Evolutionary conservation across 2,888 invertebrate species (phyloP), one percentile per base, ranked within the genome.

Genomic region (Drosophila robusta): DNA sequence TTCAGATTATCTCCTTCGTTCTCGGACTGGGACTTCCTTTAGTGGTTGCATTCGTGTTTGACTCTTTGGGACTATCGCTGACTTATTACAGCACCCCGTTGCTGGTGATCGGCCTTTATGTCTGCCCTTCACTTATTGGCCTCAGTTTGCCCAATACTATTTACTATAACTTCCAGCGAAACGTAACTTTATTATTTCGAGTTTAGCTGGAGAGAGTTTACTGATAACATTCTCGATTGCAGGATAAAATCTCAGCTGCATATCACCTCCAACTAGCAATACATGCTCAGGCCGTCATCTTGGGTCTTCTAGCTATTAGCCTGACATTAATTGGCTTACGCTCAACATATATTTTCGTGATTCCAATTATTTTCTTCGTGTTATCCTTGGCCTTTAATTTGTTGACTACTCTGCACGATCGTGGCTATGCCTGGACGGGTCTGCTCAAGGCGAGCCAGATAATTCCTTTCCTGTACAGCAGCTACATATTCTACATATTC

Each of bases 71-170:
- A 56, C 80, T 91, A 34, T 91, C 93, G 1, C 93, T 95, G 93
- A 93, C 93, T 44, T 95, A 95, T 94, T 95, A 93, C 81, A 93
- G 94, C 8, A 90, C 92, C 70, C 93, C 93, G 14, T 93, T 93
- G 91, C 89, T 95, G 44, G 90, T 94, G 12, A 87, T 93, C 60
- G 92, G 92, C 0, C 60, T 90, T 12, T 90, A 90, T 52, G 66
- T 90, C 0, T 89, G 90, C 26, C 93, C 93, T 0, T 74, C 90
- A 2, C 74, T 92, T 8, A 78, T 92, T 58, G 90, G 90, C 3
- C 76, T 91, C 14, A 80, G 78, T 7, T 56, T 90, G 1, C 90
- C 91, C 0, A 84, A 83, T 16, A 67, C 90, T 0, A 56, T 91
- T 5, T 91, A 90, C 52, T 72, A 90, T 45, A 62, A 72, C 45